Evolutionary conservation across 2,888 invertebrate species (phyloP), one percentile per base, ranked within the genome.

Genomic region (Hirtodrosophila duncani): DNA sequence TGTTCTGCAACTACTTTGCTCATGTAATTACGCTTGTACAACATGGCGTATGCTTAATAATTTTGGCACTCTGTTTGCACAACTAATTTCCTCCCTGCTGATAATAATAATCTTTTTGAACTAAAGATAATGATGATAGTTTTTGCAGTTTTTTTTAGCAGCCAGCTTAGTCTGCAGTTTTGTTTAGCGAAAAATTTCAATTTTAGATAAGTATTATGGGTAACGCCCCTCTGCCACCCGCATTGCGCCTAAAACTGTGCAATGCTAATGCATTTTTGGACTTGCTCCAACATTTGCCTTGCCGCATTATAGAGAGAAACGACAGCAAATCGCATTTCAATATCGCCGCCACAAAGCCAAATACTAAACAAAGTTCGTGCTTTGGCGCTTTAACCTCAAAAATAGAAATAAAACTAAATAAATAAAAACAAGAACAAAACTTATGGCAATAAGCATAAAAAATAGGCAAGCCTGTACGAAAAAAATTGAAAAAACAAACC

Each of bases 11-110:
- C n/a, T n/a, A n/a, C n/a, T n/a, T n/a, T n/a, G n/a, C n/a, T n/a
- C 57, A 57, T 75, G 64, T 79, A 77, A 77, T 79, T 79, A 75
- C 46, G 63, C 64, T 68, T 71, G 79, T 69, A 42, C 41, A 60
- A 67, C 75, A 74, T 67, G 60, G 58, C 67, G 72, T 74, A 77
- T 77, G 67, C 78, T 77, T 69, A 58, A 67, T 62, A 69, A 55
- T 58, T 56, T 49, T 20, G 42, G 50, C 34, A 48, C 55, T 38
- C 29, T 52, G 62, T 55, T 41, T 36, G 42, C 39, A 36, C 34
- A 23, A 49, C 57, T 58, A 56, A 56, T 48, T 36, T 44, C 50
- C 36, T 11, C 11, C 13, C 37, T 16, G 23, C 30, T 24, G 30
- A 23, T 24, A 21, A 16, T 51, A 31, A 16, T n/a, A 48, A 48